Base-by-base conservation (phyloP, 2,113 vertebrate genomes). In the Menura novaehollandiae region DNA sequence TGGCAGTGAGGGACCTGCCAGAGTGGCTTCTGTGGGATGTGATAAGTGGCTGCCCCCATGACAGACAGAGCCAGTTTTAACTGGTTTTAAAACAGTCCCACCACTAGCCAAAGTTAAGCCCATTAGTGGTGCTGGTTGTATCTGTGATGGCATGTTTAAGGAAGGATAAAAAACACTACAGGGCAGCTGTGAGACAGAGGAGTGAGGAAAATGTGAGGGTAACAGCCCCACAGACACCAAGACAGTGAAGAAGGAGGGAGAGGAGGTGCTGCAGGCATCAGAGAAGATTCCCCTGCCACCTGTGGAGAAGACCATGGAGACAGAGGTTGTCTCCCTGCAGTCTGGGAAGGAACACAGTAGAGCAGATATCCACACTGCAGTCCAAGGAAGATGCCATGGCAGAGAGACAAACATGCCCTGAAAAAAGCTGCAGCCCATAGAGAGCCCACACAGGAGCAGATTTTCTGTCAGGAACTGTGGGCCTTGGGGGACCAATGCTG, bases 401-500 rank as follows among this genome's bases (percentile, higher is more conserved):
- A 83, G 1, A 87, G 35, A 74, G 24, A 63, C 2, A 39, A 59
- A 56, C 10, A 6, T 20, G 60, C 15, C 15, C 55, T 55, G 15
- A 59, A 64, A 72, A 64, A 78, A 69, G 32, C 4, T 75, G 32
- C 28, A 59, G 41, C 56, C 27, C 23, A 63, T 0, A 23, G 53
- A 62, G 2, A 37, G 47, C 18, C 15, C 60, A 35, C 0, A 0
- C 2, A 51, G 28, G 23, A 68, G 15, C 1, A 86, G 3, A 18
- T 79, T 60, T 51, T 46, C 56, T 71, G 11, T 33, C 28, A 80
- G 35, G 18, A 55, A 51, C 33, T 66, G 44, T 28, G 24, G 46
- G 27, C 15, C 4, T 0, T 63, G n/a, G 15, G 13, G 10, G 7
- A 46, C 9, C 1, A 2, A 7, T 0, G 3, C 23, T 78, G n/a